Base-by-base conservation (phyloP, 2,113 vertebrate species). In the Sterrhoptilus dennistouni region DNA sequence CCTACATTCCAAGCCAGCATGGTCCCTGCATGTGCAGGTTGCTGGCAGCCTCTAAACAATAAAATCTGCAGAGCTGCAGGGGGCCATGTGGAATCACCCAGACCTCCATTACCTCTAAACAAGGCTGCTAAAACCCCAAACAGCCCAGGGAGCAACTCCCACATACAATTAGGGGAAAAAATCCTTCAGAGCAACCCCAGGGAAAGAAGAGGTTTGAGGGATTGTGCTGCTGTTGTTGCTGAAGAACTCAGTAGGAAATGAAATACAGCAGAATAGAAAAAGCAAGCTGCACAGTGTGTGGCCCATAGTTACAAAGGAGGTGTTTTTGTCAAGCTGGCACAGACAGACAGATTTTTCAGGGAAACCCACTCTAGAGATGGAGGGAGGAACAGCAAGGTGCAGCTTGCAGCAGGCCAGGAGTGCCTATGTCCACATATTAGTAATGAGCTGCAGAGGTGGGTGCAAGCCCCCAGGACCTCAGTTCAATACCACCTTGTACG, bases 221-320 rank as follows among this genome's bases (percentile, higher is more conserved):
- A 4, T 36, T 86, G 29, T 8, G 20, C 28, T 72, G 14, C 38
- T 74, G 28, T 8, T 49, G 20, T 3, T 57, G 38, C 22, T 78
- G 57, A 66, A 72, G 63, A 42, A 75, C 59, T 25, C 53, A 44
- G n/a, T 33, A 72, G 57, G 50, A 64, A 93, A 85, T 29, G 0
- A 85, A 72, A 53, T 29, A 47, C 15, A 76, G 63, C 33, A 75
- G 50, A 64, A 13, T 1, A 2, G 36, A 56, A 64, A 60, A 82
- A 72, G 11, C 0, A 0, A 93, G 50, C 22, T 1, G 2, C 29
- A 4, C 11, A 31, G 24, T 17, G 17, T 4, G 47, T 12, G 6
- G 56, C 49, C 24, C 36, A 56, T 12, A 64, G 35, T 1, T 5
- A 59, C 44, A 76, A 68, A 64, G n/a, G 22, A 59, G 60, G 57